Conservation (phyloP, 1,140 invertebrate species). For the Drosophila ananassae region DNA sequence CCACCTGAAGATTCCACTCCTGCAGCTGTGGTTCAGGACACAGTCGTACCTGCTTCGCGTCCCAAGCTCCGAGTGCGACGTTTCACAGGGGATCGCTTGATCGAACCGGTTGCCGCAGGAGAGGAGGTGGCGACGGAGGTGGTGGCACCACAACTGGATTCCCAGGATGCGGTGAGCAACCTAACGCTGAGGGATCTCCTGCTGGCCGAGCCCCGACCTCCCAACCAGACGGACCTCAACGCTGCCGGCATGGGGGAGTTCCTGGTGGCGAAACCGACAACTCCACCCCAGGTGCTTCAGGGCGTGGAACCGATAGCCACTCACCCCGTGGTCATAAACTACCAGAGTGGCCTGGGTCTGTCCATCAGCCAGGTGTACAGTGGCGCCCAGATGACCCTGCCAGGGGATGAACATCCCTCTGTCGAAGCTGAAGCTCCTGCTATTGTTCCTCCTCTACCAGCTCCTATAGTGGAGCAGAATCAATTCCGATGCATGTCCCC, state of each 20-base stretch:
- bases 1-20: background rate
- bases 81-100: conserved; percentile 58
- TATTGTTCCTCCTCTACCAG: background rate
- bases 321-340: conserved; percentile 39
- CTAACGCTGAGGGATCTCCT: conserved; percentile 34
- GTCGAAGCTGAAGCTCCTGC: background rate
- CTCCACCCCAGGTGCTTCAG: background rate
- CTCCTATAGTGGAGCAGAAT: background rate
- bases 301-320: background rate
- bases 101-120: background rate
- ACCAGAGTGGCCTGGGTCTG: conserved; percentile 40
- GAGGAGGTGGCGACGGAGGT: background rate
- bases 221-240: conserved; percentile 33
- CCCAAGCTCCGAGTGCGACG: conserved; percentile 63
- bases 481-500: conserved; percentile 65
- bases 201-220: conserved; percentile 28
- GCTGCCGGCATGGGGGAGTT: conserved; percentile 42
- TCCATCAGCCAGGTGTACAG: conserved; percentile 53
- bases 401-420: too few species aligned
- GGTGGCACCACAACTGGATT: background rate
- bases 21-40: background rate
- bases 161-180: background rate
- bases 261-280: conserved; percentile 16
- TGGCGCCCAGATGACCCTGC: background rate
- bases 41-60: background rate